Percentiles rank a stretch among this genome's conserved stretches.
Evolutionary conservation across 2,888 invertebrate species (phyloP).

Genomic region (Lasiommata megera): DNA sequence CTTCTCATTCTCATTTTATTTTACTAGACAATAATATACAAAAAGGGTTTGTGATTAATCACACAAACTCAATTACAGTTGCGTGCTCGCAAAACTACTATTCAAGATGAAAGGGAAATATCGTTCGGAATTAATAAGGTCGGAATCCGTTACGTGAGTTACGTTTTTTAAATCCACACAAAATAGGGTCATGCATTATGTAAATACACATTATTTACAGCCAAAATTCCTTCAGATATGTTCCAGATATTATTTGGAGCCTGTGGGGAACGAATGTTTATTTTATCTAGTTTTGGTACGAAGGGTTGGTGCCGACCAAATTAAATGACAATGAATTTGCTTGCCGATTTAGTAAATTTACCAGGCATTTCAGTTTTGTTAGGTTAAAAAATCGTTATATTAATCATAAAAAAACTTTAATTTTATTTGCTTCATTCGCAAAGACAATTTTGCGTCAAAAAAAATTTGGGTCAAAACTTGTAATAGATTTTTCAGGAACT

Average conservation of each 20-base stretch:
- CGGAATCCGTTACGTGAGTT: background rate
- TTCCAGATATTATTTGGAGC: background rate
- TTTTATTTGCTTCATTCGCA: no score
- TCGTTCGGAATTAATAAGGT: conserved; percentile 4
- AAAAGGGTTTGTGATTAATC: conserved; percentile 5
- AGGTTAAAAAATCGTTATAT: no score
- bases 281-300: no score
- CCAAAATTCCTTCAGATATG: background rate
- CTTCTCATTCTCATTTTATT: background rate
- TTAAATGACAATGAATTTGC: no score
- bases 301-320: no score
- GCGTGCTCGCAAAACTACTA: conserved; percentile 10
- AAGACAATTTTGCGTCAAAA: no score
- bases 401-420: no score
- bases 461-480: no score
- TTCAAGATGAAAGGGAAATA: conserved; percentile 6
- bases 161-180: background rate
- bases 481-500: no score
- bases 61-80: conserved; percentile 14
- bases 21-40: background rate
- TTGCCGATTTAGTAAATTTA: no score
- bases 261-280: no score
- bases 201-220: background rate
- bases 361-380: no score
- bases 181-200: background rate